phyloP scores from a whole-genome alignment of 1,140 invertebrate genomes.

The Tetramorium simillimum region DNA sequence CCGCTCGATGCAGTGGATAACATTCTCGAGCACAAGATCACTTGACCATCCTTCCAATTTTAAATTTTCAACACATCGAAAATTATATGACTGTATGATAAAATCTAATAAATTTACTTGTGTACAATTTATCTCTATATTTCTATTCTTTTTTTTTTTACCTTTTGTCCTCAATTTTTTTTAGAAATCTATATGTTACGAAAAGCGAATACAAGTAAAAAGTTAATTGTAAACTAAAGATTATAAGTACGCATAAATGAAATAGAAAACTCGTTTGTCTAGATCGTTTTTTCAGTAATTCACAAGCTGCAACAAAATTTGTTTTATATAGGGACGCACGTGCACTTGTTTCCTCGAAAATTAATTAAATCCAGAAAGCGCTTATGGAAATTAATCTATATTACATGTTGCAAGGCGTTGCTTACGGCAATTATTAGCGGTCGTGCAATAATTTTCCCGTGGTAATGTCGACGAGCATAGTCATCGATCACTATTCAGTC shows the following conservation, averaged over 20 bases:
- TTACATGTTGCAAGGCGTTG: conserved; percentile 7
- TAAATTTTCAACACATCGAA: background rate
- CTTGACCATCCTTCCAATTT: background rate
- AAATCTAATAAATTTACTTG: background rate
- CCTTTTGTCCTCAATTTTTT: background rate
- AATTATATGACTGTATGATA: background rate
- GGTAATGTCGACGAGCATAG: conserved; percentile 43
- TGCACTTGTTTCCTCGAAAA: background rate
- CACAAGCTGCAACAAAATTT: background rate
- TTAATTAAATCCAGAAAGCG: conserved; percentile 29
- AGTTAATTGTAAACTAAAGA: background rate
- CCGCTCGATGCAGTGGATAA: conserved; percentile 12
- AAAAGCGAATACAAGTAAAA: background rate
- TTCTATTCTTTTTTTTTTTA: background rate
- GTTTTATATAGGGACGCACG: background rate
- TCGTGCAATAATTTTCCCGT: conserved; percentile 52
- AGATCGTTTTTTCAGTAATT: background rate
- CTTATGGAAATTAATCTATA: conserved; percentile 21
- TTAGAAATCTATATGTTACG: background rate
- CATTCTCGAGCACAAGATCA: background rate
- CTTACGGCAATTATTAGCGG: conserved; percentile 54
- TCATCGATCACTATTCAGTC: conserved; percentile 56
- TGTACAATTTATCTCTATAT: background rate
- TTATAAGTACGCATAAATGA: background rate
- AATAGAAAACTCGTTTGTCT: too few relatives aligned